Conservation (phyloP, 2,113 vertebrate genomes). For the Falco punctatus region DNA sequence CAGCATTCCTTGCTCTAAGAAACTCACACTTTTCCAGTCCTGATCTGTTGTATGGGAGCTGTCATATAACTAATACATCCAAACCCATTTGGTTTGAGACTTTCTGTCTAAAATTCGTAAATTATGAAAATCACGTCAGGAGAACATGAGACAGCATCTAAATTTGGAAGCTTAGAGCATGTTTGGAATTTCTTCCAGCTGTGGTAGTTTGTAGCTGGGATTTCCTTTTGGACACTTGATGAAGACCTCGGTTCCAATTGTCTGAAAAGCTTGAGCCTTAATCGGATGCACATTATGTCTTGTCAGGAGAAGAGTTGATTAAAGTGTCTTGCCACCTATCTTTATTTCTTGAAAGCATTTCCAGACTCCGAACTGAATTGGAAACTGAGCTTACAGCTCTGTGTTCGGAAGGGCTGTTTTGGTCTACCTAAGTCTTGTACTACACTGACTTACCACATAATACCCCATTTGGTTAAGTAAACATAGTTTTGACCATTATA, state of each 20-base stretch:
- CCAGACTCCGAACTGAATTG: not conserved
- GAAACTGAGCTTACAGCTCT: not conserved
- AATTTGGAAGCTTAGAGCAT: not conserved
- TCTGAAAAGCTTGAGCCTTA: not conserved
- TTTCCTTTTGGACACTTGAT: not conserved
- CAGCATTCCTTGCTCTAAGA: not conserved
- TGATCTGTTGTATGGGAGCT: not conserved
- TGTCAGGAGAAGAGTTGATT: not conserved
- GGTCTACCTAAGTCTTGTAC: not conserved
- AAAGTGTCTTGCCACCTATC: not conserved
- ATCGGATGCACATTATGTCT: not conserved
- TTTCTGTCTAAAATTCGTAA: not conserved
- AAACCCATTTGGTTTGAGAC: not conserved
- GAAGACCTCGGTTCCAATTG: not conserved
- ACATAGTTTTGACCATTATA: rapidly evolving
- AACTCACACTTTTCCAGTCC: not conserved
- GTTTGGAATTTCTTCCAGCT: not conserved
- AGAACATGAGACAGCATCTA: not conserved
- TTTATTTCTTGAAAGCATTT: not conserved
- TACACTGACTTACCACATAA: not conserved
- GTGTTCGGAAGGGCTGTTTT: not conserved
- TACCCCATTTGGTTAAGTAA: not conserved
- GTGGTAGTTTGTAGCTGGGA: not conserved
- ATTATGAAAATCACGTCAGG: not conserved
- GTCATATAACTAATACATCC: not conserved